Evolutionary conservation across 2,113 vertebrate species (phyloP).

Genomic region (Isichthys henryi): DNA sequence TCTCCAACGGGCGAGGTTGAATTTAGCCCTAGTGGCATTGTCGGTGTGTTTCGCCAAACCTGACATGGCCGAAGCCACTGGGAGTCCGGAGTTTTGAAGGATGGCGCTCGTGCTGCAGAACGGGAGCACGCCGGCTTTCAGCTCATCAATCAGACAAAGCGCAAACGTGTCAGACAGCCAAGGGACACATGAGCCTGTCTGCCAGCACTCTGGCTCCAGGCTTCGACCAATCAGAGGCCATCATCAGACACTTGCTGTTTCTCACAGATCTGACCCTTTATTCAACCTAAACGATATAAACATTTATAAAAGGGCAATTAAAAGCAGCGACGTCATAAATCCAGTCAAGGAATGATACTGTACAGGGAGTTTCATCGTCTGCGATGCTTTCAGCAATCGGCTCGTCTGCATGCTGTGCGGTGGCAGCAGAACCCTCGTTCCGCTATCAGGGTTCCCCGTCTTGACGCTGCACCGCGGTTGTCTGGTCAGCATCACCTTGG

Average conservation of each 20-base stretch:
- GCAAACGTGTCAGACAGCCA: background rate
- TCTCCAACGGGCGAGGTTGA: background rate
- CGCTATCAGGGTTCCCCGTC: background rate
- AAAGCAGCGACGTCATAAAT: background rate
- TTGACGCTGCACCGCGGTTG: background rate
- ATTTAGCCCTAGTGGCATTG: background rate
- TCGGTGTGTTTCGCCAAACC: background rate
- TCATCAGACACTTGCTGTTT: background rate
- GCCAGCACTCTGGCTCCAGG: background rate
- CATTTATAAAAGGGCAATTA: background rate
- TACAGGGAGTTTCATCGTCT: background rate
- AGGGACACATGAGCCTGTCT: background rate
- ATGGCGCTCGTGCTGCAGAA: background rate
- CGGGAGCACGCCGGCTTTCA: background rate
- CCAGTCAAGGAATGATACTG: background rate
- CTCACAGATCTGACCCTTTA: background rate
- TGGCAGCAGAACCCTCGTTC: background rate
- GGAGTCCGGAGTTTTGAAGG: background rate
- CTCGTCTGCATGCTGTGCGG: background rate
- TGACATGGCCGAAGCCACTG: background rate
- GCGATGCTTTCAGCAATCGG: background rate
- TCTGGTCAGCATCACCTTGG: background rate
- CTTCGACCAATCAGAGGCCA: background rate
- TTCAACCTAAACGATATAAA: background rate
- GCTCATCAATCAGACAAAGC: background rate